phyloP scores from a whole-genome alignment of 2,888 invertebrate genomes.

The Cryptocephalus moraei region DNA sequence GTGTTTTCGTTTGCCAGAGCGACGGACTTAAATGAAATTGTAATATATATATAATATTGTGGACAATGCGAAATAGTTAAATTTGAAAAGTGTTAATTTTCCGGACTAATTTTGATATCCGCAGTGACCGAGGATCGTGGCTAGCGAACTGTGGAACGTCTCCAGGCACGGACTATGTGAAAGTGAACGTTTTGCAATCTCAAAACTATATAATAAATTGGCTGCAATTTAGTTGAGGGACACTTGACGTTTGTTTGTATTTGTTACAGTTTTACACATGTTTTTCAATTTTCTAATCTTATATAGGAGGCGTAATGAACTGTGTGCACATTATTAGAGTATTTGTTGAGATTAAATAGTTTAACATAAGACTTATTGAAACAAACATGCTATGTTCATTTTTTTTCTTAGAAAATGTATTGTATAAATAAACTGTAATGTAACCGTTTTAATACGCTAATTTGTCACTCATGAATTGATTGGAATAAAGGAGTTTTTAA shows the following conservation, averaged over 20 bases:
- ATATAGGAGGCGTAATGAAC: constrained; percentile 23
- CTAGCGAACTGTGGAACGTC: constrained; percentile 16
- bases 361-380: constrained; percentile 25
- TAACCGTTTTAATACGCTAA: no score
- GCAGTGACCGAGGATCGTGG: constrained; percentile 17
- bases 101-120: constrained; percentile 24
- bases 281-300: constrained; percentile 31
- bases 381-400: constrained; percentile 2
- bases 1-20: constrained; percentile 34
- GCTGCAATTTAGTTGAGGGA: constrained; percentile 27
- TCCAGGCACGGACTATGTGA: constrained; percentile 9
- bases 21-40: constrained; percentile 31
- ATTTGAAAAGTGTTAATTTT: constrained; percentile 31
- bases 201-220: constrained; percentile 32
- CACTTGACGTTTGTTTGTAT: constrained; percentile 29
- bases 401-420: not conserved
- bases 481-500: no score
- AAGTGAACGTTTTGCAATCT: constrained; percentile 15
- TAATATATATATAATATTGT: constrained; percentile 20
- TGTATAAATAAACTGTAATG: no score
- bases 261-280: constrained; percentile 28
- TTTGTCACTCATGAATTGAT: no score
- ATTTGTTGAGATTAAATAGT: constrained; percentile 33
- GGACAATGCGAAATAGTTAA: constrained; percentile 23
- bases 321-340: constrained; percentile 26